phyloP scores from a whole-genome alignment of 2,888 invertebrate genomes.

The Acanthosepion pharaonis region DNA sequence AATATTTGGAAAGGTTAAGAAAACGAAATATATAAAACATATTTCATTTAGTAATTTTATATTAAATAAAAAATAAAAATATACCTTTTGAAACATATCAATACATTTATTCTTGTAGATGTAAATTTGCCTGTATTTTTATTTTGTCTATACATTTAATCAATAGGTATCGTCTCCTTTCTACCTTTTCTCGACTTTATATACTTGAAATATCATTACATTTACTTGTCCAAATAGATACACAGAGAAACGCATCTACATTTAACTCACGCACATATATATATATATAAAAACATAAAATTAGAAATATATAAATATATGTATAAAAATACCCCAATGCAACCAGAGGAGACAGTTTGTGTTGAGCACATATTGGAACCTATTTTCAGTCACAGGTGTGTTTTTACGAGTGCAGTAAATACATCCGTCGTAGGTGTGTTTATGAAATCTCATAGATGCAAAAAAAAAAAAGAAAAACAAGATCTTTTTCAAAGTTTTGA shows the following conservation, averaged over 20 bases:
- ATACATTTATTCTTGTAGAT: too few relatives aligned
- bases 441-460: background rate
- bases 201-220: background rate
- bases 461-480: background rate
- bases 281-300: background rate
- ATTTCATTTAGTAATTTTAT: background rate
- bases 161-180: background rate
- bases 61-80: background rate
- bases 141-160: too few relatives aligned
- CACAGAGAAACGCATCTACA: background rate
- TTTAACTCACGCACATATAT: background rate
- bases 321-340: background rate
- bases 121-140: too few relatives aligned
- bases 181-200: background rate
- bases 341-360: background rate
- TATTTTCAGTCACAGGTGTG: background rate
- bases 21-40: background rate
- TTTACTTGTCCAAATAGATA: background rate
- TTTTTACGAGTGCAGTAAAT: background rate
- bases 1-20: background rate
- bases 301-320: conserved; percentile 24
- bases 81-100: too few relatives aligned
- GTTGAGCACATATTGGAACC: background rate
- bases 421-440: background rate
- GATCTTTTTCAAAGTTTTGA: background rate